phyloP scores from a whole-genome alignment of 1,140 invertebrate species.

The Araneus ventricosus region DNA sequence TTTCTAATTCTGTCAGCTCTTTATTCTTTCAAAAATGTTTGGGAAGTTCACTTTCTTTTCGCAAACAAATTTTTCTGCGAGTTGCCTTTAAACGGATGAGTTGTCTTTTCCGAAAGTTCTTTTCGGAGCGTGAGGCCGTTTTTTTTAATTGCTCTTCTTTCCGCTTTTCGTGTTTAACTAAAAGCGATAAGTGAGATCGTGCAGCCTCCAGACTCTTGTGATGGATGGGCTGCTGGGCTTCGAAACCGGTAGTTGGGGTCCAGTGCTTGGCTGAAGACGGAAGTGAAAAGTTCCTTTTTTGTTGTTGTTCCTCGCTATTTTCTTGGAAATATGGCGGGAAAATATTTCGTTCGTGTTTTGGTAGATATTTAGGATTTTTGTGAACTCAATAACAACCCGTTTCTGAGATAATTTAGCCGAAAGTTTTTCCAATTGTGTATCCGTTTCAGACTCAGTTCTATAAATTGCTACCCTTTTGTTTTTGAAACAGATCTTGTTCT shows the following conservation, averaged over 20 bases:
- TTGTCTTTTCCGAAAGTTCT: slow-evolving; percentile 8
- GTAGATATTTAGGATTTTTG: too few species aligned
- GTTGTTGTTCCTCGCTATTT: too few species aligned
- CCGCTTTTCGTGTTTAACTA: slow-evolving; percentile 9
- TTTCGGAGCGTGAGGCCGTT: background rate
- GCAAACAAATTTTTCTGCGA: slow-evolving; percentile 15
- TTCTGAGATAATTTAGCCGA: too few species aligned
- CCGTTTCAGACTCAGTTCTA: too few species aligned
- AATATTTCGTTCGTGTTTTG: too few species aligned
- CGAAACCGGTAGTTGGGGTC: background rate
- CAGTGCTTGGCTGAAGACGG: too few species aligned
- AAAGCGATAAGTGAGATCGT: background rate
- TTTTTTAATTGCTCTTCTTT: background rate
- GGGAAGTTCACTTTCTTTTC: slow-evolving; percentile 5
- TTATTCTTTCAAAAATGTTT: slow-evolving; percentile 21
- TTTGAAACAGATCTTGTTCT: too few species aligned
- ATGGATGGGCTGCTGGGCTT: background rate
- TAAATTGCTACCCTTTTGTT: too few species aligned
- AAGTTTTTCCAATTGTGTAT: too few species aligned
- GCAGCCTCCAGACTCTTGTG: background rate
- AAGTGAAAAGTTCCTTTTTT: too few species aligned
- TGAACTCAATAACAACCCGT: too few species aligned
- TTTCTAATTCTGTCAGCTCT: slow-evolving; percentile 6
- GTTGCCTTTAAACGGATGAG: slow-evolving; percentile 32
- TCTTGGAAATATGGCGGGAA: too few species aligned